Evolutionary conservation across 2,113 vertebrate species (phyloP), one percentile per base, ranked within the genome.

Genomic region (Odontophorus gujanensis): DNA sequence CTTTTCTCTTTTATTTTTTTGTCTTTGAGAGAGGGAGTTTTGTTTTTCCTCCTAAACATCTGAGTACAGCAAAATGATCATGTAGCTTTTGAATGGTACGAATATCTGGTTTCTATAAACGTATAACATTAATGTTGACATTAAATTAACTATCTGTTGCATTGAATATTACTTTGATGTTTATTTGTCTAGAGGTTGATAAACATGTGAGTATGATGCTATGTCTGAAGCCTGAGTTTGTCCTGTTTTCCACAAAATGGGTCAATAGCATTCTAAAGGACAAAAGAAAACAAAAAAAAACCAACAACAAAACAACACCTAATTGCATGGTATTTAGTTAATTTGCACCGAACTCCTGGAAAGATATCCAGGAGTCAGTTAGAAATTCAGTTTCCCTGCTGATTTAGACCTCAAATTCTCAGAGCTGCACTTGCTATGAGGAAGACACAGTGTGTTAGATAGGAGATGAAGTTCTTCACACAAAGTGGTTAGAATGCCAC

Each of bases 371-470:
- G 34, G 17, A 51, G 28, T 18, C 8, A 40, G 5, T 20, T 26
- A 43, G 10, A 9, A 50, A 36, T 67, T 34, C 28, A 22, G 19
- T 87, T 85, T 24, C 8, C 5, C 7, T 82, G n/a, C 3, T 47
- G 14, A 26, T 73, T 76, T 81, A 79, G 3, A 65, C 5, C 5
- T 88, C 16, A 13, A 24, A 15, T 67, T 80, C 4, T 67, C 21
- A 77, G 26, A 63, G 34, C 9, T 19, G 22, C 45, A 36, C 4
- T 72, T 74, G 84, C 21, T 15, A 6, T 38, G 53, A 68, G 42
- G 22, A 47, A 83, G 18, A 36, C 2, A 4, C 0, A 2, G 12
- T 24, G 6, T 4, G 2, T 73, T 43, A 1, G 1, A 1, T 48
- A 53, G 26, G 19, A 43, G 18, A 34, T 62, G 7, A 68, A 34